Conservation (phyloP, 64 coral and sea anemone species). For the Stylophora pistillata region DNA sequence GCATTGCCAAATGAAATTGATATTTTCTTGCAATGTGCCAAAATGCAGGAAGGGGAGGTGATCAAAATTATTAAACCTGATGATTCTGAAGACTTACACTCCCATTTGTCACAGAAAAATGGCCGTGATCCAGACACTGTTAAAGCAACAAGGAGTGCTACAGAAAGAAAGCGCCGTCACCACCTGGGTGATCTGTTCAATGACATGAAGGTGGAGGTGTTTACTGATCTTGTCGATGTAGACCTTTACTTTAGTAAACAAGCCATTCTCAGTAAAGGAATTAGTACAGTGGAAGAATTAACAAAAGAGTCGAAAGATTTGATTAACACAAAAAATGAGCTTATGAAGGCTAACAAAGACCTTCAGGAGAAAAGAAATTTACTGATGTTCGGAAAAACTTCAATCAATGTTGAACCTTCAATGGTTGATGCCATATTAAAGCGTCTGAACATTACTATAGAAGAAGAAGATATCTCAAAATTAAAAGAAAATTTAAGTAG, state of each 20-base stretch:
- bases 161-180: conserved; percentile 80
- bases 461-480: background rate
- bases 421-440: conserved; percentile 44
- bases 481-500: background rate
- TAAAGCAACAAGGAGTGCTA: conserved; percentile 79
- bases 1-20: conserved; percentile 78
- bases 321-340: conserved; percentile 15
- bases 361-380: conserved; percentile 34
- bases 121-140: conserved; percentile 52
- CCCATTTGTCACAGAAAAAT: conserved; percentile 20
- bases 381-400: conserved; percentile 44
- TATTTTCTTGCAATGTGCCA: conserved; percentile 87
- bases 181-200: conserved; percentile 73
- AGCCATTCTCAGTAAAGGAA: conserved; percentile 77
- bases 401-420: conserved; percentile 8
- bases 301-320: conserved; percentile 16
- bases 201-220: conserved; percentile 69
- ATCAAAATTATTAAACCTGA: conserved; percentile 84
- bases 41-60: conserved; percentile 53
- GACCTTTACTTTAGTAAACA: conserved; percentile 88
- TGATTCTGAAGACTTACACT: conserved; percentile 16
- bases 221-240: conserved; percentile 39
- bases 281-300: conserved; percentile 32
- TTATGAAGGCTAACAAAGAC: conserved; percentile 56
- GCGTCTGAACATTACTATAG: conserved; percentile 8